Conservation (phyloP, 2,797 vertebrate genomes). For the Borostomias antarcticus region DNA sequence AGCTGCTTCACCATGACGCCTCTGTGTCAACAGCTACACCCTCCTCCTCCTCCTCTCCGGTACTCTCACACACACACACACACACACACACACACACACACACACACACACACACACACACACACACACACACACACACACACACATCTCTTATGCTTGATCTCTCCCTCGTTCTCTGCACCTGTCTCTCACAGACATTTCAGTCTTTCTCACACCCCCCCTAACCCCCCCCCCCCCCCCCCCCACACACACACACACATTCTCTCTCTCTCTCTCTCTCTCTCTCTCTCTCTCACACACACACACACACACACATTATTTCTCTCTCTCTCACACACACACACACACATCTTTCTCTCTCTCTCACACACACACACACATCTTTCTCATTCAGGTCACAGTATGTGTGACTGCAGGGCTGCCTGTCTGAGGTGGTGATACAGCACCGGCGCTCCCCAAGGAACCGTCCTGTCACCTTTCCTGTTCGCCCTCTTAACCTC, state of each 20-base stretch:
- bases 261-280: neutral
- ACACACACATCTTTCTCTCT: neutral
- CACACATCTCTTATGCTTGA: no score
- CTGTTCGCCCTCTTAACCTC: no score
- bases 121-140: neutral
- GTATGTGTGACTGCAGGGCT: no score
- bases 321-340: neutral
- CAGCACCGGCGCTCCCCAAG: no score
- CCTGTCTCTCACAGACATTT: no score
- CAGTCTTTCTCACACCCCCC: no score
- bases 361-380: neutral
- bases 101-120: neutral
- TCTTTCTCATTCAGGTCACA: no score
- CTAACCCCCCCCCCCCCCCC: no score
- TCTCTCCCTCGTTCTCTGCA: no score
- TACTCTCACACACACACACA: neutral
- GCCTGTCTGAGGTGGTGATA: no score
- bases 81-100: neutral
- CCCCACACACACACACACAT: neutral
- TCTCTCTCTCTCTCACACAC: neutral
- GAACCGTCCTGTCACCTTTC: no score
- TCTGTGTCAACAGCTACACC: slow-evolving; percentile 1
- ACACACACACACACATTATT: neutral
- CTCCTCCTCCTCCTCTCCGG: neutral
- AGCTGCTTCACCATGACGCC: slow-evolving; percentile 10